Evolutionary conservation across 1,140 invertebrate species (phyloP).

Genomic region (Camponotus vicinus): DNA sequence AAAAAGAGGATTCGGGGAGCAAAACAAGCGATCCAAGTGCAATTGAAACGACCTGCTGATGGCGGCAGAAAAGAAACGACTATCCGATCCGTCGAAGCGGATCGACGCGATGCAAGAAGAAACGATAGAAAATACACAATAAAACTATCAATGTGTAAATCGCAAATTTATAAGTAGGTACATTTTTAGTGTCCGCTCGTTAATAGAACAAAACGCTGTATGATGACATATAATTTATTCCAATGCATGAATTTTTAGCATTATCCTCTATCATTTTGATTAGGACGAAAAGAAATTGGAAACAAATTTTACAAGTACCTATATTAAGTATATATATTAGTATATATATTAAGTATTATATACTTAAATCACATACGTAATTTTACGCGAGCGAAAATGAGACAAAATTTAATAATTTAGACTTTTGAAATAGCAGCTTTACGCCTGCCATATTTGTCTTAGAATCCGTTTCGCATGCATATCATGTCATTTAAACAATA

Average conservation of each 20-base stretch:
- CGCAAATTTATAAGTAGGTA: slow-evolving; percentile 24
- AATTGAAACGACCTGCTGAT: slow-evolving; percentile 58
- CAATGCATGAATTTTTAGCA: neutral
- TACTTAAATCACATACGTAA: neutral
- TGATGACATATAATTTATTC: neutral
- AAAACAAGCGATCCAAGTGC: slow-evolving; percentile 68
- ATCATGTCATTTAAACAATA: slow-evolving; percentile 35
- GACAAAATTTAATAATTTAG: neutral
- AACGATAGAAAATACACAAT: slow-evolving; percentile 18
- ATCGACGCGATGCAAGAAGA: slow-evolving; percentile 54
- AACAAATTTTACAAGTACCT: neutral
- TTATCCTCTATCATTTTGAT: neutral
- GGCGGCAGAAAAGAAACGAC: slow-evolving; percentile 51
- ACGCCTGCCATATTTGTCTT: slow-evolving; percentile 11
- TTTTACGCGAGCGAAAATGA: neutral
- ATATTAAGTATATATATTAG: neutral
- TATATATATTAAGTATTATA: neutral
- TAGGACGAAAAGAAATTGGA: neutral
- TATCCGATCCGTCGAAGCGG: slow-evolving; percentile 58
- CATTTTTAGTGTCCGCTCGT: neutral
- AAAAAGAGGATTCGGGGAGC: slow-evolving; percentile 18
- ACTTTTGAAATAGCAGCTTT: neutral
- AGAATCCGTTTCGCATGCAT: slow-evolving; percentile 25
- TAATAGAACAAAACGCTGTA: neutral
- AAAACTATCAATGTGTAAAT: slow-evolving; percentile 11